Percentiles rank a stretch among this genome's conserved stretches.
Evolutionary conservation across 2,888 invertebrate species (phyloP).

Genomic region (Rhagium mordax): DNA sequence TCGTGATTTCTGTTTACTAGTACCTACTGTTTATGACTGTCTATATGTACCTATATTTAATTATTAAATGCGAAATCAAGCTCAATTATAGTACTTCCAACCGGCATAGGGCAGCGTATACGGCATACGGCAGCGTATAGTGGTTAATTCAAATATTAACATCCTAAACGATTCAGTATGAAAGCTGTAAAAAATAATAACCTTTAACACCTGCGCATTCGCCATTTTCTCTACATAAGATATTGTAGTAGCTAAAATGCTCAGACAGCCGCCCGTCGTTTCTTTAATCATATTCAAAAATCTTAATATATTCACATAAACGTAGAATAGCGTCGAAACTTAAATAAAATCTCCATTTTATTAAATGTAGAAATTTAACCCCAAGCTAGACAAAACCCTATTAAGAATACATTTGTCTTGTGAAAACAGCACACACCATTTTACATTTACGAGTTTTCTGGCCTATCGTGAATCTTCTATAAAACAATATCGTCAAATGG

Average conservation of each 20-base stretch:
- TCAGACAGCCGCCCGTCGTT: background rate
- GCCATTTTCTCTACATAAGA: background rate
- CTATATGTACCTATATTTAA: no score
- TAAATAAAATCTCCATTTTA: conserved; percentile 15
- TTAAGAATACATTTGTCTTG: conserved; percentile 36
- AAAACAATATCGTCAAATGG: conserved; percentile 30
- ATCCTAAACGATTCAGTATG: no score
- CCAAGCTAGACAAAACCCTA: conserved; percentile 10
- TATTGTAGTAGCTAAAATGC: no score
- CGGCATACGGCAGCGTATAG: no score
- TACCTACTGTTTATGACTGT: no score
- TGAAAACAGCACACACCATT: conserved; percentile 36
- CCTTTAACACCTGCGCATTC: no score
- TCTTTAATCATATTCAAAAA: background rate
- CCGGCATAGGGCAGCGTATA: no score
- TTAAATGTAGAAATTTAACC: conserved; percentile 15
- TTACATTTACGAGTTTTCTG: conserved; percentile 38
- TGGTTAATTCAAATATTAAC: no score
- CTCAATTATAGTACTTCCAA: no score
- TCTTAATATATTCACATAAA: background rate
- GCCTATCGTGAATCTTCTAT: conserved; percentile 15
- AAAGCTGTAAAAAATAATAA: no score
- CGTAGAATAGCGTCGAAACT: background rate
- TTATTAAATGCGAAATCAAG: no score
- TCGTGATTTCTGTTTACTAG: no score